Percentiles rank a stretch among this genome's conserved stretches.
Conservation (phyloP, 64 coral and sea anemone genomes). For the Porites lutea region DNA sequence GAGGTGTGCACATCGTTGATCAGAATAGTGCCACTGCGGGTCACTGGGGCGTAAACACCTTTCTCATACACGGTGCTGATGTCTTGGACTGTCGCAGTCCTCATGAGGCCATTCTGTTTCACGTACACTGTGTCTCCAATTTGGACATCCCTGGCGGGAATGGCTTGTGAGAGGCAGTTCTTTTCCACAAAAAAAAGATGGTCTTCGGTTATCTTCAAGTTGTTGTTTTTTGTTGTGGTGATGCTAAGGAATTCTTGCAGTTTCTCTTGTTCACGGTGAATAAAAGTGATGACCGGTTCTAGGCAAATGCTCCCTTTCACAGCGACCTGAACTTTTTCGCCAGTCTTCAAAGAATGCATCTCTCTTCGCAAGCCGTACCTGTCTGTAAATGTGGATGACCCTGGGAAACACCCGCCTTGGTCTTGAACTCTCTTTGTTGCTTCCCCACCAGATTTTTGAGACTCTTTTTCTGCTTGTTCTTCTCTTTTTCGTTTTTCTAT, state of each 20-base stretch:
- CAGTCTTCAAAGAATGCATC: too few relatives aligned
- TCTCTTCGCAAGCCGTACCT: too few relatives aligned
- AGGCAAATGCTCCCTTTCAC: too few relatives aligned
- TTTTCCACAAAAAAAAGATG: not conserved
- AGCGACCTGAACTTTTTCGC: too few relatives aligned
- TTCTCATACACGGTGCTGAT: not conserved
- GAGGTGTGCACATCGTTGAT: conserved; percentile 15
- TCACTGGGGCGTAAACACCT: conserved; percentile 17
- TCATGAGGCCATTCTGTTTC: not conserved
- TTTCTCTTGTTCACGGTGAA: too few relatives aligned
- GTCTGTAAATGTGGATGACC: too few relatives aligned
- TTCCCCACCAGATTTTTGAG: not conserved
- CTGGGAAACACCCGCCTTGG: too few relatives aligned
- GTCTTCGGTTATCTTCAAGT: conserved; percentile 13
- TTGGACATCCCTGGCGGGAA: not conserved
- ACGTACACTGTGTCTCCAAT: not conserved
- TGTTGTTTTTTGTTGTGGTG: not conserved
- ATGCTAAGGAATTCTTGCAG: too few relatives aligned
- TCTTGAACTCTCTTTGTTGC: not conserved
- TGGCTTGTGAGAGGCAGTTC: not conserved
- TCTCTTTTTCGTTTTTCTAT: not conserved
- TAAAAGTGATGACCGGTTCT: too few relatives aligned
- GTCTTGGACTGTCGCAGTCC: not conserved
- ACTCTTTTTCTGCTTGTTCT: not conserved
- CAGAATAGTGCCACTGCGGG: conserved; percentile 22